A percentile compares a stretch with the other conserved stretches of the same genome.
phyloP scores from a whole-genome alignment of 2,113 vertebrate species.

The Oenanthe oenanthe region DNA sequence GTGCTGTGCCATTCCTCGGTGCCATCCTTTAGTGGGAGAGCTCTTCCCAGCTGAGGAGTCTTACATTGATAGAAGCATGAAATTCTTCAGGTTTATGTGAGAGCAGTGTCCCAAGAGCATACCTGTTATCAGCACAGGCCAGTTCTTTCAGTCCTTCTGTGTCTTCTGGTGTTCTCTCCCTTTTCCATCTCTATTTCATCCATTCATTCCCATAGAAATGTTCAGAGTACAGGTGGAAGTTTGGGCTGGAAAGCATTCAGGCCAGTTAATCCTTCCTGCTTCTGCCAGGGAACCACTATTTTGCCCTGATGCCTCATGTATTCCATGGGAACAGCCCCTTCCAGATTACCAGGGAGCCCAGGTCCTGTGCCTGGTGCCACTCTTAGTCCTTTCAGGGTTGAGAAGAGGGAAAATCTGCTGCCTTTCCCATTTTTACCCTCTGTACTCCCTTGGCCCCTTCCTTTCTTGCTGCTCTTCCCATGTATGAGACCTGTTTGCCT shows the following conservation, averaged over 20 bases:
- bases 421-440: not conserved
- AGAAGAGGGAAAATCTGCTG: not conserved
- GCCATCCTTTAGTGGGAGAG: not conserved
- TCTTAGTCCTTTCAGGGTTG: not conserved
- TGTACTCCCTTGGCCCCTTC: not conserved
- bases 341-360: not conserved
- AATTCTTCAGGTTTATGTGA: not conserved
- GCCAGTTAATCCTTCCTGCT: not conserved
- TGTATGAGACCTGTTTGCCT: not conserved
- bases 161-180: not conserved
- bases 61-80: fast-evolving
- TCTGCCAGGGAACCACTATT: not conserved
- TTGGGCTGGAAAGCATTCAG: fast-evolving
- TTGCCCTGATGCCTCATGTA: not conserved
- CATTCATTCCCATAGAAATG: not conserved
- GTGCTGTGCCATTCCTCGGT: not conserved
- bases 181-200: not conserved
- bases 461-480: not conserved
- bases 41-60: not conserved
- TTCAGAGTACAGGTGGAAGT: not conserved
- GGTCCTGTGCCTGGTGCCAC: not conserved
- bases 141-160: not conserved
- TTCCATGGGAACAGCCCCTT: not conserved
- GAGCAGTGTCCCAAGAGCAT: fast-evolving
- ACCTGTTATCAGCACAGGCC: not conserved